Evolutionary conservation across 1,140 invertebrate genomes (phyloP).

Genomic region (Chionoecetes opilio): DNA sequence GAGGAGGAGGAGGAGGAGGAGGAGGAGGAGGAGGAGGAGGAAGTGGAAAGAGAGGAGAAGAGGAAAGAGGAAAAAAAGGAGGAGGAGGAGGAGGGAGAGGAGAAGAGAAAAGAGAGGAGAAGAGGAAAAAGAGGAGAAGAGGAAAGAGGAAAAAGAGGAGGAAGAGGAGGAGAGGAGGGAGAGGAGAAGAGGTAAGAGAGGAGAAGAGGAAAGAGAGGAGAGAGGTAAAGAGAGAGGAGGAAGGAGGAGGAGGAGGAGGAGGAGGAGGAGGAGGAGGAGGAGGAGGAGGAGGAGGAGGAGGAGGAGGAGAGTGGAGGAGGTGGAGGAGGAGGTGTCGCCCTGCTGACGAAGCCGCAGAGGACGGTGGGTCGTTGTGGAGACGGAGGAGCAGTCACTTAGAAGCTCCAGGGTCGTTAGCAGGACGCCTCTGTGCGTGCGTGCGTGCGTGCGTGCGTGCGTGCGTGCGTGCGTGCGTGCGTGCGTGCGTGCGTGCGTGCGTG

Average conservation of each 20-base stretch:
- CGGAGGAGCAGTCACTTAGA: slow-evolving; percentile 1
- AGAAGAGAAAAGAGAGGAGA: background rate
- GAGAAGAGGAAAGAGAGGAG: background rate
- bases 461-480: slow-evolving; percentile 23
- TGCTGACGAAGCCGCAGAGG: background rate
- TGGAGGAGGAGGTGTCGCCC: too few species aligned
- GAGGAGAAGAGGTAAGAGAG: background rate
- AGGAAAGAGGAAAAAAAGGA: background rate
- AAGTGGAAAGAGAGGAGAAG: background rate
- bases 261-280: background rate
- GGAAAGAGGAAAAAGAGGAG: background rate
- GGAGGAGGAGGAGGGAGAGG: background rate
- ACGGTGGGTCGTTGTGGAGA: background rate
- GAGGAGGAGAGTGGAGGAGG: background rate
- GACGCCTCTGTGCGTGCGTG: background rate
- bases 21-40: background rate
- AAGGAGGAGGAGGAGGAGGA: background rate
- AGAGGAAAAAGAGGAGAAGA: background rate
- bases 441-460: slow-evolving; percentile 23
- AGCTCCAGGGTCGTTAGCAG: background rate
- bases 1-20: background rate
- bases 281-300: background rate
- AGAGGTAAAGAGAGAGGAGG: background rate
- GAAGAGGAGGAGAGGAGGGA: background rate
- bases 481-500: background rate